Percentiles rank a stretch among this genome's conserved stretches.
Conservation (phyloP, 2,797 vertebrate genomes). For the Anguilla marmorata region DNA sequence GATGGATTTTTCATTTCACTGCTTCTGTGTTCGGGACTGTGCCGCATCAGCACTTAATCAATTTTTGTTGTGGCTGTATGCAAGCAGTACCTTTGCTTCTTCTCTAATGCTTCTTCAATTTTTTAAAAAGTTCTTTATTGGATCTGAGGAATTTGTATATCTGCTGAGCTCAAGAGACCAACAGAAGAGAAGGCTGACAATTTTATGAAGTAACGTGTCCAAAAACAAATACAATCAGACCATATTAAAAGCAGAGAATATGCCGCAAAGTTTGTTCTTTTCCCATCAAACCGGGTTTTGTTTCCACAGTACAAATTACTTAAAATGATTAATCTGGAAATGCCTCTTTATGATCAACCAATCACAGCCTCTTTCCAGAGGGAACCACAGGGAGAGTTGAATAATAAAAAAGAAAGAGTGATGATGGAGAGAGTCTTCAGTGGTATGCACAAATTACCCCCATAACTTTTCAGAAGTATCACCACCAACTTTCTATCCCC, state of each 20-base stretch:
- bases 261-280: neutral
- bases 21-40: neutral
- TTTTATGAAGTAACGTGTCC: neutral
- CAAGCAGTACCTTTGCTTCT: neutral
- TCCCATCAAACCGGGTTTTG: neutral
- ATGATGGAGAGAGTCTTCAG: neutral
- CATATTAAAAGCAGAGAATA: neutral
- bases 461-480: neutral
- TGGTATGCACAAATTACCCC: neutral
- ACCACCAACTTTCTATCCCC: neutral
- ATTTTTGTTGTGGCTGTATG: neutral
- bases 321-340: neutral
- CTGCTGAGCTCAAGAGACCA: neutral
- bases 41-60: neutral
- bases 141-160: neutral
- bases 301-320: neutral
- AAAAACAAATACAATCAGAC: neutral
- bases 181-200: neutral
- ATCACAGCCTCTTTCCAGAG: neutral
- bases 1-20: conserved; percentile 6
- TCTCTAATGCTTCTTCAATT: neutral
- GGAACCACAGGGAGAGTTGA: neutral
- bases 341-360: neutral
- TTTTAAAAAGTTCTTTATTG: neutral
- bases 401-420: neutral